Evolutionary conservation across 2,797 vertebrate species (phyloP), one percentile per base, ranked within the genome.

Genomic region (Lagorchestes hirsutus): DNA sequence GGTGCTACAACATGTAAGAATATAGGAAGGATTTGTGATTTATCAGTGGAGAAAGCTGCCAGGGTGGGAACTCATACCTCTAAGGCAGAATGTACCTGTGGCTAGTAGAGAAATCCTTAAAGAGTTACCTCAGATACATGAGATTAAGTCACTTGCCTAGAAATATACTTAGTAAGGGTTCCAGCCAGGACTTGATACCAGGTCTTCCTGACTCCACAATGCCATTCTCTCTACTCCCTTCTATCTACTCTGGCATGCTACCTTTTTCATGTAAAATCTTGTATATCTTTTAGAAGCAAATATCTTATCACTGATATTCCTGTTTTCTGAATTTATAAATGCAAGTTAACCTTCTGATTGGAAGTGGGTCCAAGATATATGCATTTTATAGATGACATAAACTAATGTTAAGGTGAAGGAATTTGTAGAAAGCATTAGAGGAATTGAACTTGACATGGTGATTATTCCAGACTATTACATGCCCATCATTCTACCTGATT

Each of bases 401-500:
- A 56, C 1, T 34, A 74, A 46, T 52, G 28, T 95, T 82, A 55
- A 93, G 95, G 93, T 11, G 54, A 90, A 94, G 50, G 12, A 92
- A 27, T 90, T 6, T 5, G 62, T 91, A 94, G 55, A 62, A 74
- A 46, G 3, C 87, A 67, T 40, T 54, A 29, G 31, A 54, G 54
- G 29, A 92, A 96, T 1, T 59, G 46, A 94, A 93, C 6, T 62
- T n/a, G 91, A 93, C 6, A 40, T 95, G 50, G 31, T 87, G 74
- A 92, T 94, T 93, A 94, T 90, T 82, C 95, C 91, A 95, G 74
- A 87, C 27, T 46, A 46, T 90, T 54, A 90, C 52, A 59, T 92
- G 11, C 5, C 6, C 10, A 92, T 90, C 40, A 34, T 34, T 74
- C 1, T 58, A 2, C 92, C 54, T 1, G 93, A 55, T 57, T 97